Percentiles rank a stretch among this genome's conserved stretches.
phyloP scores from a whole-genome alignment of 1,140 invertebrate genomes.

The Nasonia vitripennis region DNA sequence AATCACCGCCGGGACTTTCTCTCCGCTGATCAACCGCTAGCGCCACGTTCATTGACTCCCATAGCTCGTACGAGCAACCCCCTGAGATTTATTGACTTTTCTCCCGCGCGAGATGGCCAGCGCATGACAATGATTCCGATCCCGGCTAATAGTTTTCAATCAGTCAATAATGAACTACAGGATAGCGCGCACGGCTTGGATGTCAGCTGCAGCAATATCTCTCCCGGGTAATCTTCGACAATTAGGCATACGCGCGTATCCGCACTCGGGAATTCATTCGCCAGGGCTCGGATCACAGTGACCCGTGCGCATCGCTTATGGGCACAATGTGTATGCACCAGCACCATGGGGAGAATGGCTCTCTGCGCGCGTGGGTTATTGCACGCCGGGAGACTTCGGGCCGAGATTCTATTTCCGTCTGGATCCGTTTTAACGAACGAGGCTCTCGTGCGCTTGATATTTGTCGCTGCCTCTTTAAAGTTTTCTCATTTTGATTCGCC shows the following conservation, averaged over 20 bases:
- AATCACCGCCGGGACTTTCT: not conserved
- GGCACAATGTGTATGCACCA: too few species aligned
- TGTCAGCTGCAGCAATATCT: conserved; percentile 2
- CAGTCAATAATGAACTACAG: not conserved
- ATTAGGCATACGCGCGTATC: not conserved
- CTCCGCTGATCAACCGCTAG: too few species aligned
- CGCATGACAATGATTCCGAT: not conserved
- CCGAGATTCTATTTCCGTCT: too few species aligned
- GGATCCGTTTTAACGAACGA: too few species aligned
- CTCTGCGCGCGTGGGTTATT: too few species aligned
- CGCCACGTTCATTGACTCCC: not conserved
- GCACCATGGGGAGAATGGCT: too few species aligned
- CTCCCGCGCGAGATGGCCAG: not conserved
- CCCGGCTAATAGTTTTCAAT: conserved; percentile 20
- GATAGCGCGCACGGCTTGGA: not conserved
- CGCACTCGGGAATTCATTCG: not conserved
- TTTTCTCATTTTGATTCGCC: too few species aligned
- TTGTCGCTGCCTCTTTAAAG: too few species aligned
- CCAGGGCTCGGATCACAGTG: not conserved
- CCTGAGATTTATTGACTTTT: not conserved
- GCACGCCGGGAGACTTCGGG: too few species aligned
- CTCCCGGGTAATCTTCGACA: conserved; percentile 13
- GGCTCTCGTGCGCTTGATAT: too few species aligned
- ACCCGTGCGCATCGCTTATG: too few species aligned
- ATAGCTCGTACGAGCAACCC: not conserved